A percentile compares a stretch with the other conserved stretches of the same genome.
phyloP scores from a whole-genome alignment of 2,113 vertebrate genomes.

The Bufo gargarizans region DNA sequence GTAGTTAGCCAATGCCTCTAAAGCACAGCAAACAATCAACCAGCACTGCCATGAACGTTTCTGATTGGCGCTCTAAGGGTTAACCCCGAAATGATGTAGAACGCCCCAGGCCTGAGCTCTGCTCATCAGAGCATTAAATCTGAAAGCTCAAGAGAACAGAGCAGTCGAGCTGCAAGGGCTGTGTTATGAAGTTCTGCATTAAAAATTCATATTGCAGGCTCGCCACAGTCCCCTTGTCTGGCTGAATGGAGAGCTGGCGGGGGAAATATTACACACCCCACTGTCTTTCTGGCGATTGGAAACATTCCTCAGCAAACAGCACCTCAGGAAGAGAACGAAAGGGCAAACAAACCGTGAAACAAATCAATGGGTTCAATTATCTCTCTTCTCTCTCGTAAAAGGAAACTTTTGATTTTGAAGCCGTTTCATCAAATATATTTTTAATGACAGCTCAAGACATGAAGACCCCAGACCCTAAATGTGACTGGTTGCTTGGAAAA shows the following conservation, averaged over 20 bases:
- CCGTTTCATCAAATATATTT: conserved; percentile 65
- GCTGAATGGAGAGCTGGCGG: conserved; percentile 76
- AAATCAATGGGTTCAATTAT: conserved; percentile 83
- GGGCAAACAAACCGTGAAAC: conserved; percentile 79
- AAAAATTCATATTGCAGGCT: conserved; percentile 91
- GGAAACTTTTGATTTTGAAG: conserved; percentile 74
- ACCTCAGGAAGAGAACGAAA: conserved; percentile 75
- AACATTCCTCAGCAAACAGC: conserved; percentile 81
- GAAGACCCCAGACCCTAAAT: conserved; percentile 54
- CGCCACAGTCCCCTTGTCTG: conserved; percentile 76
- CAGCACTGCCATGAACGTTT: conserved; percentile 21
- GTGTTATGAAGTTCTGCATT: conserved; percentile 88
- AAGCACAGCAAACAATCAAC: conserved; percentile 27
- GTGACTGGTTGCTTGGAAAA: conserved; percentile 57
- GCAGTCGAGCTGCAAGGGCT: conserved; percentile 74
- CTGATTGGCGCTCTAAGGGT: conserved; percentile 67
- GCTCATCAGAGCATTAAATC: conserved; percentile 82
- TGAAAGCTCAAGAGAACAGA: conserved; percentile 77
- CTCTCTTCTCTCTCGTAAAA: conserved; percentile 66
- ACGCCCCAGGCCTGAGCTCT: conserved; percentile 72
- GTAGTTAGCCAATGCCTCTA: background rate
- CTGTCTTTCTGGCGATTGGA: conserved; percentile 78
- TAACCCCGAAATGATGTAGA: conserved; percentile 71
- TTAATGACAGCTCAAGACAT: conserved; percentile 62
- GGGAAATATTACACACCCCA: conserved; percentile 77